Evolutionary conservation across 2,888 invertebrate species (phyloP).

Genomic region (Andrena haemorrhoa): DNA sequence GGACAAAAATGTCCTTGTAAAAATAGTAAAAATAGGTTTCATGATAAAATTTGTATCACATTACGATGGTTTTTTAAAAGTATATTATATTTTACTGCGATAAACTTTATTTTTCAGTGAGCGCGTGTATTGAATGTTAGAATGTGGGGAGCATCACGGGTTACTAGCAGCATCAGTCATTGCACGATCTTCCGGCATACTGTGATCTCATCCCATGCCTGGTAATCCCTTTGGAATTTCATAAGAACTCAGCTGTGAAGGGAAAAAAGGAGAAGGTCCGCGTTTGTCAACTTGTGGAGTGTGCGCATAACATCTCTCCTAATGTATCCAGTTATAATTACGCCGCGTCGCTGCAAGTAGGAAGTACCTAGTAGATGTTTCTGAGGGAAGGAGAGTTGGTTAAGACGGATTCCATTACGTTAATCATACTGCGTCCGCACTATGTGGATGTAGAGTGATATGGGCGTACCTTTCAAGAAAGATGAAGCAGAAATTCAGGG

Average conservation of each 20-base stretch:
- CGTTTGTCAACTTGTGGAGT: constrained; percentile 28
- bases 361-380: neutral
- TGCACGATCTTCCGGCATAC: constrained; percentile 31
- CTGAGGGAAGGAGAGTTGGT: no score
- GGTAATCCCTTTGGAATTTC: constrained; percentile 59
- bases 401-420: neutral
- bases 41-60: no score
- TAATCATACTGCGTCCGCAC: neutral
- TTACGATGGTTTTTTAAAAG: no score
- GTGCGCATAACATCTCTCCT: constrained; percentile 16
- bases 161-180: constrained; percentile 14
- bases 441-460: neutral
- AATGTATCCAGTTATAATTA: constrained; percentile 33
- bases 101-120: neutral
- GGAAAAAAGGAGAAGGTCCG: constrained; percentile 20
- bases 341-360: neutral
- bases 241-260: constrained; percentile 27
- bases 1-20: no score
- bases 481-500: no score
- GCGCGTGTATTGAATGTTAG: neutral
- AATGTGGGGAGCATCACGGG: neutral
- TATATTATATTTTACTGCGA: neutral
- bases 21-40: no score
- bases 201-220: constrained; percentile 45
- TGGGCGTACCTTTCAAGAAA: no score